Conservation (phyloP, 2,113 vertebrate genomes). For the Scatophagus argus region DNA sequence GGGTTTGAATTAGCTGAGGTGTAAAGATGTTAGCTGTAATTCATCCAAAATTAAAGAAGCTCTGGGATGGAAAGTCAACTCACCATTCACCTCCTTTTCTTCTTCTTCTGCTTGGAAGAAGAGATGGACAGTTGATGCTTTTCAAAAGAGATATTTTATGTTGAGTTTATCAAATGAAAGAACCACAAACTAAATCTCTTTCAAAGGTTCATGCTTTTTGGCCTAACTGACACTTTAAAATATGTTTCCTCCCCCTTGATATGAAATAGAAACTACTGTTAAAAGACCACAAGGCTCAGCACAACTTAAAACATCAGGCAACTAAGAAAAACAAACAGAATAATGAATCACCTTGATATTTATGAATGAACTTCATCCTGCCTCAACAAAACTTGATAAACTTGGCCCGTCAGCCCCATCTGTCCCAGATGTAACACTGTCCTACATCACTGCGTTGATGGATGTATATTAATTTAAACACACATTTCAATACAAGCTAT, state of each 20-base stretch:
- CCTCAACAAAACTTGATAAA: slow-evolving; percentile 27
- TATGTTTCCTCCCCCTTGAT: neutral
- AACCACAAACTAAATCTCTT: neutral
- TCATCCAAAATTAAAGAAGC: too few species aligned
- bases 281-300: neutral
- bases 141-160: neutral
- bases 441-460: slow-evolving; percentile 32
- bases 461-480: slow-evolving; percentile 61
- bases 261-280: neutral
- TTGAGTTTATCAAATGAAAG: neutral
- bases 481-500: slow-evolving; percentile 55
- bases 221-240: neutral
- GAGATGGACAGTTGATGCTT: too few species aligned
- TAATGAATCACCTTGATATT: neutral
- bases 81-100: too few species aligned
- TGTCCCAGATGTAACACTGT: slow-evolving; percentile 15
- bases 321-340: neutral
- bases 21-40: too few species aligned
- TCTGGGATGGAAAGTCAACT: too few species aligned
- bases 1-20: too few species aligned
- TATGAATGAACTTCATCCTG: slow-evolving; percentile 3
- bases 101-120: too few species aligned
- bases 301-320: neutral
- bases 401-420: neutral
- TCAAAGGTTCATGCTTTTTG: neutral